Conservation (phyloP, 2,888 invertebrate genomes). For the Trisateles emortualis region DNA sequence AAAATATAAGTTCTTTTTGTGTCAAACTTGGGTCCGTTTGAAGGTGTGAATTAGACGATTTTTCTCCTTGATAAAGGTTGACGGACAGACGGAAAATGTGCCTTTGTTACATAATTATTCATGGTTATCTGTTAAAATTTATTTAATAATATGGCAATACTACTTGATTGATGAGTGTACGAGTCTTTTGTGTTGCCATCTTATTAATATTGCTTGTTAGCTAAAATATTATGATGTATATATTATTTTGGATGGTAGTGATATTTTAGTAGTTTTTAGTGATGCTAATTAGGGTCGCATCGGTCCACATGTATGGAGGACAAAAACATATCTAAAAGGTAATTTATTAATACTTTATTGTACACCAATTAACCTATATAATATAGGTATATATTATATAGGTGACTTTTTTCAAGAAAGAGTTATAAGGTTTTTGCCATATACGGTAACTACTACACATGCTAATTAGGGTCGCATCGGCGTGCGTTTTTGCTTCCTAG, state of each 20-base stretch:
- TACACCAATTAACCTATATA: too few relatives aligned
- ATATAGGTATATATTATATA: too few relatives aligned
- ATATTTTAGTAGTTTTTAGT: constrained; percentile 4
- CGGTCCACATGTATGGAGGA: too few relatives aligned
- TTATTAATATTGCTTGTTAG: constrained; percentile 48
- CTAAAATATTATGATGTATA: constrained; percentile 45
- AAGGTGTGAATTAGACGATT: constrained; percentile 84
- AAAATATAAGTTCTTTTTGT: constrained; percentile 61
- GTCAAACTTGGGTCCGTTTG: constrained; percentile 67
- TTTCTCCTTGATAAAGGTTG: constrained; percentile 83
- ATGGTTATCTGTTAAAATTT: constrained; percentile 79
- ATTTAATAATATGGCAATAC: constrained; percentile 77
- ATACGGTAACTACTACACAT: too few relatives aligned
- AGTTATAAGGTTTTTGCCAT: too few relatives aligned
- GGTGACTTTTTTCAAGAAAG: too few relatives aligned
- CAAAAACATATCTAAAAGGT: too few relatives aligned
- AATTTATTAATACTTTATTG: too few relatives aligned
- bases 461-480: too few relatives aligned
- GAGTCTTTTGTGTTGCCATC: constrained; percentile 52
- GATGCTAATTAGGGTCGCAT: constrained; percentile 9
- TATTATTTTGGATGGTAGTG: not conserved
- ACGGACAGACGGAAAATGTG: constrained; percentile 75
- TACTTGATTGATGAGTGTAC: constrained; percentile 71
- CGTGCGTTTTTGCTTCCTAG: too few relatives aligned
- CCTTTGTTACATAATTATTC: constrained; percentile 80